Percentiles rank a stretch among this genome's conserved stretches.
Conservation (phyloP, 2,888 invertebrate genomes). For the Rhagonycha fulva region DNA sequence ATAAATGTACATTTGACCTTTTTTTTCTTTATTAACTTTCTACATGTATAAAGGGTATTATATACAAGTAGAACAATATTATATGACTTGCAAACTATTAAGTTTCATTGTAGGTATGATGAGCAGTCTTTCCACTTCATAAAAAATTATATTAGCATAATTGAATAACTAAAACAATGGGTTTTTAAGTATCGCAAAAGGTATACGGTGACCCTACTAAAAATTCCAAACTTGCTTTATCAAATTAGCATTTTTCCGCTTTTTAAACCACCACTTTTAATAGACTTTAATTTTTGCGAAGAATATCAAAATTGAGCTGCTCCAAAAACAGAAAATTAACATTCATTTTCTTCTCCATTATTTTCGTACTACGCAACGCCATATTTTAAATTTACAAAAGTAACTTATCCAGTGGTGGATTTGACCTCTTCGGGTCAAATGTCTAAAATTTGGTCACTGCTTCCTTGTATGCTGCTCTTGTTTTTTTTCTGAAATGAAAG, state of each 20-base stretch:
- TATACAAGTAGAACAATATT: not conserved
- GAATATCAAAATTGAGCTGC: not conserved
- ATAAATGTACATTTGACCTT: not conserved
- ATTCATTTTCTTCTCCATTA: not conserved
- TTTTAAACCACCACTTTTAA: not conserved
- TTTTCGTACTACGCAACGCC: not conserved
- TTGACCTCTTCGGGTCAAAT: too few species aligned
- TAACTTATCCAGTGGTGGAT: not conserved
- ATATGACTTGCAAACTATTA: not conserved
- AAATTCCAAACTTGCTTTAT: not conserved
- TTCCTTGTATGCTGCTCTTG: too few species aligned
- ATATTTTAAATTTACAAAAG: not conserved
- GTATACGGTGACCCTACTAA: not conserved
- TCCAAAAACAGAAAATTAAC: not conserved
- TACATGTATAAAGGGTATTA: not conserved
- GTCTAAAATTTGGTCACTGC: too few species aligned
- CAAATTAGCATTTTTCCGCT: not conserved
- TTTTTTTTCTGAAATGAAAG: too few species aligned
- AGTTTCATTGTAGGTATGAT: not conserved
- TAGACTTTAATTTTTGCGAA: not conserved
- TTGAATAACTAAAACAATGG: not conserved
- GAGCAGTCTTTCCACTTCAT: not conserved
- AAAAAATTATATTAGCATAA: not conserved
- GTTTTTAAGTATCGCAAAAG: not conserved
- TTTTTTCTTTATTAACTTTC: not conserved